A percentile compares a stretch with the other conserved stretches of the same genome.
Conservation (phyloP, 1,140 invertebrate genomes). For the Neodiprion fabricii region DNA sequence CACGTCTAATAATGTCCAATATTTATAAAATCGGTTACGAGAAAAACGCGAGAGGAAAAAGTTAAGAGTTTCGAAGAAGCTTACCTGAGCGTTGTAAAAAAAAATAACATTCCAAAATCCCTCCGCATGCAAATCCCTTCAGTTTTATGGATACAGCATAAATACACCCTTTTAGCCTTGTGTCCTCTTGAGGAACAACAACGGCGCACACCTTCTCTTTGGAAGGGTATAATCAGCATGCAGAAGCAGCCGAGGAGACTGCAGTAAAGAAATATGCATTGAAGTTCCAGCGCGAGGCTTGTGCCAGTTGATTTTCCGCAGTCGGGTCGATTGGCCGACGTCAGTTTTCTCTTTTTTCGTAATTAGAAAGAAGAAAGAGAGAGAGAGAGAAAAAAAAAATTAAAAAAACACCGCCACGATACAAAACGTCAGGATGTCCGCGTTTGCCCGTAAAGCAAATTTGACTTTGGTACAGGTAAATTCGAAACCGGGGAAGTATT, state of each 20-base stretch:
- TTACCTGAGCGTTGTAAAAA: no score
- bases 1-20: no score
- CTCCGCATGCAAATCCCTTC: background rate
- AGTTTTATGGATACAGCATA: background rate
- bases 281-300: background rate
- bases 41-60: no score
- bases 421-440: slow-evolving; percentile 27
- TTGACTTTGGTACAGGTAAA: slow-evolving; percentile 28
- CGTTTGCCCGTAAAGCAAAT: slow-evolving; percentile 29
- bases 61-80: no score
- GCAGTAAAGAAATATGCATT: slow-evolving; percentile 9
- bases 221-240: background rate
- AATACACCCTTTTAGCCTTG: background rate
- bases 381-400: background rate
- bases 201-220: no score
- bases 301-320: background rate
- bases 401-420: slow-evolving; percentile 15
- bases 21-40: no score
- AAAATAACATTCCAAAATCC: no score
- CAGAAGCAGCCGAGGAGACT: background rate
- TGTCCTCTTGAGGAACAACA: background rate
- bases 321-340: no score
- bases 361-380: background rate
- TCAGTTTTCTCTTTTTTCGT: background rate
- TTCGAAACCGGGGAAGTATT: background rate